These are phyloP conservation scores for Deilephila porcellus DNA, from an alignment of 2,888 invertebrate species.

Conservation along the genomic window DNA sequence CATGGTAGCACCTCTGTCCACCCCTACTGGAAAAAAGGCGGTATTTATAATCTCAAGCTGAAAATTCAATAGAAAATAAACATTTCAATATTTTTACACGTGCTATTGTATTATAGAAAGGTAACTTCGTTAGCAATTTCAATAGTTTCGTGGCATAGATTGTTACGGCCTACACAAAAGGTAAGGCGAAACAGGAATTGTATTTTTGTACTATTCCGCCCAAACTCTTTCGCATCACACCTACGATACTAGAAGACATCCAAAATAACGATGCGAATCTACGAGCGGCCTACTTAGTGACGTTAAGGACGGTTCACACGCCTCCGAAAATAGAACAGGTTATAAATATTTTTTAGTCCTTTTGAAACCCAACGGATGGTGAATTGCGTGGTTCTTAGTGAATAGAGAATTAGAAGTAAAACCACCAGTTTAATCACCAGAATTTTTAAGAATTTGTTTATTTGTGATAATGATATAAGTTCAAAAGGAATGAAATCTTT, in stretches of 20 bases:
- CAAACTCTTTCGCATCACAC: slow-evolving; percentile 7
- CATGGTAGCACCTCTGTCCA: too few relatives aligned
- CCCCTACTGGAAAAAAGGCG: too few relatives aligned
- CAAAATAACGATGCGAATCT: slow-evolving; percentile 29
- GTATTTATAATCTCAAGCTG: neutral
- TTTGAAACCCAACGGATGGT: too few relatives aligned
- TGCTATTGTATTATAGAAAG: neutral
- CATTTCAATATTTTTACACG: neutral
- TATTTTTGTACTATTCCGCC: slow-evolving; percentile 28
- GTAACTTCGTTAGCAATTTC: neutral
- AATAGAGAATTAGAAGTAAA: too few relatives aligned
- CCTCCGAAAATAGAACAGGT: neutral
- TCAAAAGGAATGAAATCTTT: too few relatives aligned
- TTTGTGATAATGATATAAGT: too few relatives aligned
- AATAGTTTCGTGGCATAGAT: neutral
- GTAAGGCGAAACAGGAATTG: slow-evolving; percentile 17
- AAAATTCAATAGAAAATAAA: neutral
- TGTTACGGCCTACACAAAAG: neutral
- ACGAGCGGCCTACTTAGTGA: slow-evolving; percentile 27
- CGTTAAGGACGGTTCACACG: slow-evolving; percentile 21
- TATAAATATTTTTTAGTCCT: neutral
- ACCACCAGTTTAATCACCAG: too few relatives aligned
- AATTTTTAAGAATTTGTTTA: too few relatives aligned
- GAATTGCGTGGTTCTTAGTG: too few relatives aligned
- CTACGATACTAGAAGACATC: slow-evolving; percentile 28